Evolutionary conservation across 2,888 invertebrate genomes (phyloP).

Genomic region (Ligdia adustata): DNA sequence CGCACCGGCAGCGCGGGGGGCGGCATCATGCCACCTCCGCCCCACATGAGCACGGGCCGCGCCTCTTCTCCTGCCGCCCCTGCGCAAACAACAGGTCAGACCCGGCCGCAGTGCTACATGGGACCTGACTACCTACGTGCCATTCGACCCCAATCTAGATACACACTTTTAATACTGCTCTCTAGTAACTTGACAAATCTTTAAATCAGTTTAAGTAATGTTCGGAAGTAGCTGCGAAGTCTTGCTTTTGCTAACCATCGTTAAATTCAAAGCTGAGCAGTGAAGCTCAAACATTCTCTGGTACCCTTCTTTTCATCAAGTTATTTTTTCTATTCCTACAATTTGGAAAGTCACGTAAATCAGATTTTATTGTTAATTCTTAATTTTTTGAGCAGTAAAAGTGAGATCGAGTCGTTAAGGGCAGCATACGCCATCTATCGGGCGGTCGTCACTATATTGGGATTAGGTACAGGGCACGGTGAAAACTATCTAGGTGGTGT

Average conservation of each 20-base stretch:
- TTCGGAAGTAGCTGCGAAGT: too few species aligned
- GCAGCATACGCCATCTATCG: conserved; percentile 8
- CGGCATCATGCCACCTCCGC: conserved; percentile 66
- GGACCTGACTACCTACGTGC: conserved; percentile 34
- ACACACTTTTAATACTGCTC: conserved; percentile 19
- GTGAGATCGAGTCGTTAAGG: conserved; percentile 25
- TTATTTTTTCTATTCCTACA: not conserved
- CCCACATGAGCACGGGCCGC: conserved; percentile 64
- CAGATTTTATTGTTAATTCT: not conserved
- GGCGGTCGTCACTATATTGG: conserved; percentile 2
- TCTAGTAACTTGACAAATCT: not conserved
- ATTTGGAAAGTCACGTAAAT: too few species aligned
- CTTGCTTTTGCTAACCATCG: too few species aligned
- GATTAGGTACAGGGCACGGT: conserved; percentile 43
- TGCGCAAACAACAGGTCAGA: conserved; percentile 34
- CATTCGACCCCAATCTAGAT: conserved; percentile 23
- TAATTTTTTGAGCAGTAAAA: conserved; percentile 28
- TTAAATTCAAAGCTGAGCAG: too few species aligned
- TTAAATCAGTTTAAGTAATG: too few species aligned
- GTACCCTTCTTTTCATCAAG: not conserved
- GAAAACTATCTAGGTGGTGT: conserved; percentile 56
- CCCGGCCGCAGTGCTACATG: not conserved
- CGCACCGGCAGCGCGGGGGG: conserved; percentile 86
- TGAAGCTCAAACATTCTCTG: conserved; percentile 6
- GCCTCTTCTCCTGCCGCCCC: conserved; percentile 55